Evolutionary conservation across 2,797 vertebrate genomes (phyloP).

Genomic region (Myoxocephalus aenaeus): DNA sequence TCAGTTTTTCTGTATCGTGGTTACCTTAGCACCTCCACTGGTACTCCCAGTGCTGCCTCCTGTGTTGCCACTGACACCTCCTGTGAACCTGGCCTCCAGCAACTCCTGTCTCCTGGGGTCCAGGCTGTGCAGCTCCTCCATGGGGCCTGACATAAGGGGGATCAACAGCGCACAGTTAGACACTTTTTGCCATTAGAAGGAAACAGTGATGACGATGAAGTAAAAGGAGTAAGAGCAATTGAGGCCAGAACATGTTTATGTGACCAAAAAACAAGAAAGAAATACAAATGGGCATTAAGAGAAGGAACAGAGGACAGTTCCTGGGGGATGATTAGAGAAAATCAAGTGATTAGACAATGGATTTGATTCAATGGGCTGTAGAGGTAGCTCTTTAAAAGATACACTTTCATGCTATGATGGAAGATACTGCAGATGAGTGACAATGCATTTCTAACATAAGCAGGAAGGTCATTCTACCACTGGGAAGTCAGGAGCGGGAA

Average conservation of each 20-base stretch:
- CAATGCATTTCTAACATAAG: constrained; percentile 50
- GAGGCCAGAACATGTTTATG: constrained; percentile 6
- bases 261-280: constrained; percentile 6
- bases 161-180: constrained; percentile 25
- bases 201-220: neutral
- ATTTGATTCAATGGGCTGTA: constrained; percentile 39
- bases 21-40: constrained; percentile 97
- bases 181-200: neutral
- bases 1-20: constrained; percentile 44
- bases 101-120: constrained; percentile 99
- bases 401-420: constrained; percentile 22
- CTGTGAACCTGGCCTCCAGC: constrained; percentile 97
- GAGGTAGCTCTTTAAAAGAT: constrained; percentile 49
- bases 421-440: constrained; percentile 44
- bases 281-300: constrained; percentile 34
- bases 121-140: constrained; percentile 99
- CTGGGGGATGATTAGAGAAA: constrained; percentile 52
- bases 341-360: constrained; percentile 44
- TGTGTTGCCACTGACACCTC: constrained; percentile 96
- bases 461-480: constrained; percentile 42
- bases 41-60: constrained; percentile 96
- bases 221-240: neutral
- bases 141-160: constrained; percentile 84
- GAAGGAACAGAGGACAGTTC: constrained; percentile 30
- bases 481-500: constrained; percentile 29